phyloP scores from a whole-genome alignment of 1,140 invertebrate species.

The Heliconius melpomene region DNA sequence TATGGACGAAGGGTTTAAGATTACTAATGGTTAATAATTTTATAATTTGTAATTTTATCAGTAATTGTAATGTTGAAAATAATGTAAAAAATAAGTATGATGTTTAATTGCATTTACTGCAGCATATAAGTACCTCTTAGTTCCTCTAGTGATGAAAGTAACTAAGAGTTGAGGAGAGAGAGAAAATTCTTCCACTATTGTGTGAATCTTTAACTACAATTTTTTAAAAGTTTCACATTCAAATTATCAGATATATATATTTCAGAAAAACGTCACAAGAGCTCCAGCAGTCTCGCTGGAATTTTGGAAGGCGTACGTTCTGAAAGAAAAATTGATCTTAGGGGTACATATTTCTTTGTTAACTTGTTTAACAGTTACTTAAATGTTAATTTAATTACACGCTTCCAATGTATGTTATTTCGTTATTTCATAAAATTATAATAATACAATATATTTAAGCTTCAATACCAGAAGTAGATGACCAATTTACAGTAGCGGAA shows the following conservation, averaged over 20 bases:
- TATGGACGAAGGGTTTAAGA: slow-evolving; percentile 68
- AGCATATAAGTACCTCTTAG: background rate
- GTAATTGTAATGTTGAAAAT: background rate
- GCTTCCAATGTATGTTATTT: background rate
- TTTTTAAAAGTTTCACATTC: background rate
- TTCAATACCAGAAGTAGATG: slow-evolving; percentile 67
- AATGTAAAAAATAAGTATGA: background rate
- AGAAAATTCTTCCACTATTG: too few species aligned
- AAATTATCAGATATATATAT: background rate
- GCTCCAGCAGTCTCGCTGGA: slow-evolving; percentile 66
- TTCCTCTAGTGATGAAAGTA: too few species aligned
- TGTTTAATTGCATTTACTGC: background rate
- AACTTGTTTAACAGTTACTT: background rate
- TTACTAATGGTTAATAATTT: slow-evolving; percentile 58
- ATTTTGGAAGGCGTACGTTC: slow-evolving; percentile 60
- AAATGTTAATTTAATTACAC: background rate
- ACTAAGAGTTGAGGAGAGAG: too few species aligned
- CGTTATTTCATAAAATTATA: background rate
- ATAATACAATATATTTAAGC: slow-evolving; percentile 41
- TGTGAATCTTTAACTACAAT: too few species aligned
- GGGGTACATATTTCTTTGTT: slow-evolving; percentile 43
- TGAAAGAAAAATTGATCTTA: slow-evolving; percentile 63
- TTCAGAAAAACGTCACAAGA: slow-evolving; percentile 69
- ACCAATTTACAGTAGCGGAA: slow-evolving; percentile 66
- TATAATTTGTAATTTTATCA: background rate